phyloP scores from a whole-genome alignment of 2,797 vertebrate genomes.

The Eulemur albifrons region DNA sequence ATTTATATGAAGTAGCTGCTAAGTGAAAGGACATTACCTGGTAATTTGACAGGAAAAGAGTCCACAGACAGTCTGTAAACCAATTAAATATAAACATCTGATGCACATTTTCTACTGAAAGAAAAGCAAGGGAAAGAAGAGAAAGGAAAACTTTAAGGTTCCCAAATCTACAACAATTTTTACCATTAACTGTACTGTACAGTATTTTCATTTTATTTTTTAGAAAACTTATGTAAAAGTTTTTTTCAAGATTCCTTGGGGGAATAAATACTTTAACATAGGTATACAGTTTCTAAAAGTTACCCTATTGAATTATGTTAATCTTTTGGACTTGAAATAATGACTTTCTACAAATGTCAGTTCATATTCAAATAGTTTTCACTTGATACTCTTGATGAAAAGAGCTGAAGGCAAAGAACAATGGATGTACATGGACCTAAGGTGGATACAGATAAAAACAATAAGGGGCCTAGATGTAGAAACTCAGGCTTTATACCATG shows the following conservation, averaged over 20 bases:
- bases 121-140: slow-evolving; percentile 82
- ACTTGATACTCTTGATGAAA: slow-evolving; percentile 27
- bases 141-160: slow-evolving; percentile 82
- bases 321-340: slow-evolving; percentile 37
- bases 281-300: slow-evolving; percentile 38
- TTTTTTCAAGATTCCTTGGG: slow-evolving; percentile 45
- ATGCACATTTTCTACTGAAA: slow-evolving; percentile 83
- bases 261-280: slow-evolving; percentile 49
- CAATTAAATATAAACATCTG: slow-evolving; percentile 82
- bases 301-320: slow-evolving; percentile 47
- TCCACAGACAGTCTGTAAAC: slow-evolving; percentile 82
- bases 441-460: slow-evolving; percentile 16
- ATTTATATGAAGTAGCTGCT: slow-evolving; percentile 77
- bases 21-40: slow-evolving; percentile 80
- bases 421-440: background rate
- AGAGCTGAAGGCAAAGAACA: slow-evolving; percentile 55
- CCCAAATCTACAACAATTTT: slow-evolving; percentile 78
- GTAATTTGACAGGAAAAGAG: slow-evolving; percentile 82
- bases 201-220: slow-evolving; percentile 72
- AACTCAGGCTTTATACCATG: slow-evolving; percentile 13
- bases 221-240: slow-evolving; percentile 59
- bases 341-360: slow-evolving; percentile 38
- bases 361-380: slow-evolving; percentile 48
- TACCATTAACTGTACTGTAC: slow-evolving; percentile 75
- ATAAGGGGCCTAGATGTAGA: background rate